Evolutionary conservation across 2,888 invertebrate genomes (phyloP).

Genomic region (Xestia sexstrigata): DNA sequence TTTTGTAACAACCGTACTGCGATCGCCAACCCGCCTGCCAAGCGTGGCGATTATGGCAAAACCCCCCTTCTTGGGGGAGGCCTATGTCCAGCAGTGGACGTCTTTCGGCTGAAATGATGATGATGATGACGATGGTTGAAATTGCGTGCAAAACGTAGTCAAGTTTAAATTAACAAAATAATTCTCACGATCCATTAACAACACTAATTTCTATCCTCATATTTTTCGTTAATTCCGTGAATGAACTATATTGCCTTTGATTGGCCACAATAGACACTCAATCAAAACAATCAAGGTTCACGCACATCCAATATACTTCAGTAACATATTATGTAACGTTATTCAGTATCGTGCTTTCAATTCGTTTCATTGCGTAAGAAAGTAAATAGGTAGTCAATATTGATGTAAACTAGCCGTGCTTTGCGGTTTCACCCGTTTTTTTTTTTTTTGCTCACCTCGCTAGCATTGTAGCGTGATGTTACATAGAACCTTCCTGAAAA

Average conservation of each 20-base stretch:
- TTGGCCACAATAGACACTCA: conserved; percentile 36
- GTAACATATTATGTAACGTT: conserved; percentile 25
- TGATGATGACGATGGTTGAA: no score
- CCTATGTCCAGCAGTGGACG: no score
- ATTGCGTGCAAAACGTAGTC: neutral
- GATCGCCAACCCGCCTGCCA: no score
- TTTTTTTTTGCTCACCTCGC: neutral
- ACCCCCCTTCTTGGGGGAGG: no score
- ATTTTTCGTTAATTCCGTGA: conserved; percentile 14
- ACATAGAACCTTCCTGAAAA: no score
- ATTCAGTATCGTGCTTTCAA: conserved; percentile 10
- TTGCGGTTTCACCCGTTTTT: neutral
- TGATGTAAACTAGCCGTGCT: neutral
- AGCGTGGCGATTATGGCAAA: no score
- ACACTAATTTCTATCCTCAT: neutral
- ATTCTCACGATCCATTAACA: neutral
- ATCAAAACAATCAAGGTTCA: conserved; percentile 37
- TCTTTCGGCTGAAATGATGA: no score
- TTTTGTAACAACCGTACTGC: no score
- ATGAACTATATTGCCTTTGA: conserved; percentile 42
- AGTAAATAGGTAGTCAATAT: neutral
- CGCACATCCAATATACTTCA: conserved; percentile 4
- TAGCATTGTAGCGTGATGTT: neutral
- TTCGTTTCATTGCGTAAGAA: conserved; percentile 33
- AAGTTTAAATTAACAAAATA: neutral